Conservation (phyloP, 2,888 invertebrate genomes). For the Oxyteleia sp. region DNA sequence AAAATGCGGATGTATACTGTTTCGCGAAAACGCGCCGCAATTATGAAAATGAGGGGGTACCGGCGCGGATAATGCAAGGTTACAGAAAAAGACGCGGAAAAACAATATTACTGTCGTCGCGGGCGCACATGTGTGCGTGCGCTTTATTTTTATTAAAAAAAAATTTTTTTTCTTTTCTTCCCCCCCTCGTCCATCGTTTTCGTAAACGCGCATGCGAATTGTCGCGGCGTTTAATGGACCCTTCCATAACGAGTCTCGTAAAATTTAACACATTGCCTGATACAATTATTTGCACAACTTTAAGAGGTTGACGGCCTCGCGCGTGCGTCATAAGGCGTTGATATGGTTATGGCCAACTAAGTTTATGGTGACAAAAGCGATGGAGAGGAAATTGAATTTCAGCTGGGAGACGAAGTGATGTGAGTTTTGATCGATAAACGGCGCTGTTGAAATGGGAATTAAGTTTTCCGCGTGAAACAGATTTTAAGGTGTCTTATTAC, state of each 20-base stretch:
- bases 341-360: no score
- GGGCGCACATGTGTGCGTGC: slow-evolving; percentile 7
- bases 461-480: no score
- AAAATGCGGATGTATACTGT: slow-evolving; percentile 64
- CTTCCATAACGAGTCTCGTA: slow-evolving; percentile 38
- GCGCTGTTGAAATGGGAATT: no score
- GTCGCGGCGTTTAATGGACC: slow-evolving; percentile 38
- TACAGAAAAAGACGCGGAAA: slow-evolving; percentile 59
- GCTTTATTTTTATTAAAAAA: no score
- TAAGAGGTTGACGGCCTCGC: no score
- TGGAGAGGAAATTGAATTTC: no score
- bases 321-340: no score
- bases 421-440: no score
- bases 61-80: slow-evolving; percentile 45
- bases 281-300: slow-evolving; percentile 55
- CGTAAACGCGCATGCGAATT: slow-evolving; percentile 29
- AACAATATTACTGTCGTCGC: slow-evolving; percentile 57
- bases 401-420: no score
- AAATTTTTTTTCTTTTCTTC: no score
- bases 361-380: no score
- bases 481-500: no score
- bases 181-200: background rate
- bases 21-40: slow-evolving; percentile 55
- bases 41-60: slow-evolving; percentile 62
- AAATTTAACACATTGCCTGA: slow-evolving; percentile 45